Evolutionary conservation across 2,888 invertebrate genomes (phyloP), one percentile per base, ranked within the genome.

Genomic region (Acanthopleura granulata): DNA sequence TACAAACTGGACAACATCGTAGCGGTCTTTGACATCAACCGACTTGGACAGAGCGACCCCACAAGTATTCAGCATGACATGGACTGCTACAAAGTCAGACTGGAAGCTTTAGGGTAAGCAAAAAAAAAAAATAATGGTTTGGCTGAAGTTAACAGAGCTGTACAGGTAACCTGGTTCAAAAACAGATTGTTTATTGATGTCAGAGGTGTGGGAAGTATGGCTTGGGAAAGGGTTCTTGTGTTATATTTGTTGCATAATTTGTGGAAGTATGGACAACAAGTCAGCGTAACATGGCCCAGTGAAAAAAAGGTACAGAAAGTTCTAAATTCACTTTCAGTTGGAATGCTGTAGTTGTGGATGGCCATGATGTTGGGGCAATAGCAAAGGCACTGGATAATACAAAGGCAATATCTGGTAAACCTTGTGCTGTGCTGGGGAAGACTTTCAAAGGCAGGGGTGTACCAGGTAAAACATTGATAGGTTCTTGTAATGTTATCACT

Each of bases 361-460:
- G 99, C 0, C 98, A 99, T 89, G 95, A 97, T 90, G 94, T 99
- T 66, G 94, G 95, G 75, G 96, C 96, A 89, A 92, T 99, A 74
- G 94, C 94, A 86, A 96, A 92, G 77, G 96, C 96, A 0, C 95
- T 98, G 90, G 94, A 94, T 85, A 96, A 96, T 0, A 85, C 86
- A 25, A 91, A 93, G 27, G 91, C 91, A 18, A 94, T 94, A 0
- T 92, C 93, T 87, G 95, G 94, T 80, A 94, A 94, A 84, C 98
- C 98, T 74, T 97, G 97, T n/a, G 97, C 97, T n/a, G 92, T 99
- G 76, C 92, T 99, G 80, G 97, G 97, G 73, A 97, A 98, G 92
- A 99, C 99, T 0, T 96, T 93, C 91, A 99, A 99, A 92, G 99
- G 98, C 29, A 95, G 93, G 89, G 94, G 88, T 22, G 79, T 89